Evolutionary conservation across 2,113 vertebrate species (phyloP).

Genomic region (Tamias sibiricus): DNA sequence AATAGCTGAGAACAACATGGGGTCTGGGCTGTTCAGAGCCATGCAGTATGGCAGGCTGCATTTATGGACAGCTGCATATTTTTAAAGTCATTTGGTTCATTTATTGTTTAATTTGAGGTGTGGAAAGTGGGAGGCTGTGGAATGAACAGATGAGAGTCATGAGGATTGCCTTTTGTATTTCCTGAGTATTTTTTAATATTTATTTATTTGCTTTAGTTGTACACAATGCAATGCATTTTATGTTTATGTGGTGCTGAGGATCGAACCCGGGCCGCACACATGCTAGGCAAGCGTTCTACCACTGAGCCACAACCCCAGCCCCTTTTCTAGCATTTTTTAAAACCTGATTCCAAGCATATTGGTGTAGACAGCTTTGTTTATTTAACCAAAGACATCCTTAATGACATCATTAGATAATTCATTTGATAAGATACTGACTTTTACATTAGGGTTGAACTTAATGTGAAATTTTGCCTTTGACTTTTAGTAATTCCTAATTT

Average conservation of each 20-base stretch:
- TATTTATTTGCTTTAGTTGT: too few species aligned
- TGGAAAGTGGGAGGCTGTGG: background rate
- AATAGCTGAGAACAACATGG: background rate
- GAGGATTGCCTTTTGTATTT: background rate
- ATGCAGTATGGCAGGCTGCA: background rate
- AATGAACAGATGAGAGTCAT: background rate
- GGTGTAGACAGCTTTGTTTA: background rate
- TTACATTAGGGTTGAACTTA: background rate
- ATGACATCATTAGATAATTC: background rate
- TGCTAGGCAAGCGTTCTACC: too few species aligned
- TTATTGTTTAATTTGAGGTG: background rate
- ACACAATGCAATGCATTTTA: too few species aligned
- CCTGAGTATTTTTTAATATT: background rate
- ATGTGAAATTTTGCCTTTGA: background rate
- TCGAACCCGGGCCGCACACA: too few species aligned
- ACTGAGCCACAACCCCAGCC: too few species aligned
- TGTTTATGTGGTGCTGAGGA: too few species aligned
- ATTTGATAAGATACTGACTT: constrained; percentile 10
- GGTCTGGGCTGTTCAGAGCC: background rate
- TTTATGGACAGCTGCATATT: fast-evolving
- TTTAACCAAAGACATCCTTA: background rate
- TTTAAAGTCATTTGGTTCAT: background rate
- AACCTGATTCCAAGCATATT: background rate
- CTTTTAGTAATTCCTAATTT: background rate
- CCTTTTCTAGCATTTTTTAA: background rate